Evolutionary conservation across 1,140 invertebrate species (phyloP).

Genomic region (Chironomus tepperi): DNA sequence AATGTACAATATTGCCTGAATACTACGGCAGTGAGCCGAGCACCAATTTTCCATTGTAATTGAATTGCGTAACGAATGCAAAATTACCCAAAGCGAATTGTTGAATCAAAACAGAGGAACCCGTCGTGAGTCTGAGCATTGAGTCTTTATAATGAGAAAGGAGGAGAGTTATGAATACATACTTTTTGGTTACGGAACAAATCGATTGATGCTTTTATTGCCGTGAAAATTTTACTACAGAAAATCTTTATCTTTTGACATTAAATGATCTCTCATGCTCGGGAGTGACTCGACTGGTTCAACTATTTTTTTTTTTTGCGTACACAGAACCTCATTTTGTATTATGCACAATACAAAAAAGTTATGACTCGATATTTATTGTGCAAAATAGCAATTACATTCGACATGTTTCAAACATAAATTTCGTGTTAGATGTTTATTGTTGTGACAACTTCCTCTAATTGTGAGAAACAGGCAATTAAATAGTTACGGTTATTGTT

Average conservation of each 20-base stretch:
- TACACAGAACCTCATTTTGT: background rate
- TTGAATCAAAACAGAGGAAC: background rate
- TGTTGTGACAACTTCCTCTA: constrained; percentile 19
- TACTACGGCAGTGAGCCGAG: no score
- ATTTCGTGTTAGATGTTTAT: background rate
- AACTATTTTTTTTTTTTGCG: background rate
- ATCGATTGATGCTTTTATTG: constrained; percentile 20
- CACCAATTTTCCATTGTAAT: background rate
- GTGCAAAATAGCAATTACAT: constrained; percentile 20
- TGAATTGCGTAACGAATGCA: constrained; percentile 10
- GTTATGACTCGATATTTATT: background rate
- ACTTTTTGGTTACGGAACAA: constrained; percentile 20
- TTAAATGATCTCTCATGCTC: background rate
- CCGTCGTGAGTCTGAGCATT: background rate
- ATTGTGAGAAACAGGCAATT: constrained; percentile 18
- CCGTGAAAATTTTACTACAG: background rate
- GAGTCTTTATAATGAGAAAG: background rate
- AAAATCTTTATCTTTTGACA: background rate
- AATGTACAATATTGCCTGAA: no score
- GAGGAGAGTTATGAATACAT: background rate
- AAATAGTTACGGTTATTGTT: constrained; percentile 16
- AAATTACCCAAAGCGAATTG: constrained; percentile 14
- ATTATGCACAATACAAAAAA: no score
- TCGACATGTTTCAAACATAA: constrained; percentile 16
- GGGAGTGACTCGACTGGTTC: background rate